These are phyloP conservation scores for Ctenopoma multispine DNA, from an alignment of 2,797 vertebrate genomes.

Conservation along the genomic window DNA sequence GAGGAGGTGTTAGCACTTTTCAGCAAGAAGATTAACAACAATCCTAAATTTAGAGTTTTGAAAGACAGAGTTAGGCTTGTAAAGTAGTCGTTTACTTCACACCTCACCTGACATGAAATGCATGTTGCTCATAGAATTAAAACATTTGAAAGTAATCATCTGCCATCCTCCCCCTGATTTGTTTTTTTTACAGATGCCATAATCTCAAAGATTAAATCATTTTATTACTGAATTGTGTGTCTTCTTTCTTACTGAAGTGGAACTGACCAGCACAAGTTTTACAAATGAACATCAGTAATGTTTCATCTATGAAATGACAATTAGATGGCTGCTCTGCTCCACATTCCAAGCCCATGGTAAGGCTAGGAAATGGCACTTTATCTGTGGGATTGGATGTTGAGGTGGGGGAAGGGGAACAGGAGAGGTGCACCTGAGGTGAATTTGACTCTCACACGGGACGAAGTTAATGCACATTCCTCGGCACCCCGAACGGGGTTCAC, in stretches of 20 bases:
- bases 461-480: slow-evolving; percentile 87
- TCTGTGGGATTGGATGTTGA: slow-evolving; percentile 83
- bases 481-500: slow-evolving; percentile 80
- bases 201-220: slow-evolving; percentile 68
- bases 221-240: slow-evolving; percentile 41
- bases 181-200: slow-evolving; percentile 56
- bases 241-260: background rate
- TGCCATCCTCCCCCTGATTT: background rate
- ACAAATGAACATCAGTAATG: slow-evolving; percentile 24
- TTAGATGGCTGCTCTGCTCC: slow-evolving; percentile 51
- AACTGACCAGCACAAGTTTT: slow-evolving; percentile 10
- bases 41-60: slow-evolving; percentile 91
- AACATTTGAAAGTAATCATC: slow-evolving; percentile 34
- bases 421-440: slow-evolving; percentile 83
- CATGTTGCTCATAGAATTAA: slow-evolving; percentile 30
- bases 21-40: slow-evolving; percentile 92
- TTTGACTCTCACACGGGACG: slow-evolving; percentile 84
- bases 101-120: slow-evolving; percentile 1
- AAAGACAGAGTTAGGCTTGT: slow-evolving; percentile 92
- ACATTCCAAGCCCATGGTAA: slow-evolving; percentile 71
- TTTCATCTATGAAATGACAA: slow-evolving; percentile 71
- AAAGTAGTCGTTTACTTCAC: slow-evolving; percentile 75
- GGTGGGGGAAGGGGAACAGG: slow-evolving; percentile 71
- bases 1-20: slow-evolving; percentile 89
- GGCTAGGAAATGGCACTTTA: slow-evolving; percentile 79